Conservation (phyloP, 2,113 vertebrate genomes). For the Murina feae region DNA sequence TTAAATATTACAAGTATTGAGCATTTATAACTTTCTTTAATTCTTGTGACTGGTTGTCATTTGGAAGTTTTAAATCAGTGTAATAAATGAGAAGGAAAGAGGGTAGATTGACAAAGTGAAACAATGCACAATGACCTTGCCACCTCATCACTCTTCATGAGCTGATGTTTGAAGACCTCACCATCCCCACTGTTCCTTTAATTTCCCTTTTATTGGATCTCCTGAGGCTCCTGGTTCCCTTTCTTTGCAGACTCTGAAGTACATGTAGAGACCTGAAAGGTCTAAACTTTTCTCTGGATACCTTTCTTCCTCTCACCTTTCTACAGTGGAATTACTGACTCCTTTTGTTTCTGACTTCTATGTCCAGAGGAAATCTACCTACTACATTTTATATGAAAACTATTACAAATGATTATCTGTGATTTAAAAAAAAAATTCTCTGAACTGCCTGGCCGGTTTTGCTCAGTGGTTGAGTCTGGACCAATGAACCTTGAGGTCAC, state of each 20-base stretch:
- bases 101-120: background rate
- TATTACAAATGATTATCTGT: background rate
- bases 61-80: background rate
- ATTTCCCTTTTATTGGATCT: background rate
- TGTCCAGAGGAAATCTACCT: background rate
- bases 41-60: background rate
- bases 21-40: background rate
- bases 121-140: rapidly evolving
- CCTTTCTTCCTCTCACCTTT: background rate
- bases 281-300: background rate
- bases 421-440: background rate
- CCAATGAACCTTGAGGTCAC: no score
- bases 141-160: rapidly evolving
- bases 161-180: background rate
- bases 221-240: background rate
- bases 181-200: rapidly evolving
- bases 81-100: background rate
- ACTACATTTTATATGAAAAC: background rate
- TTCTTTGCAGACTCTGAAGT: background rate
- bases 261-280: rapidly evolving
- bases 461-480: no score
- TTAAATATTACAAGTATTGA: background rate
- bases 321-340: background rate
- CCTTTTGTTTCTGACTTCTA: background rate
- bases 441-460: background rate